Base-by-base conservation (phyloP, 2,113 vertebrate genomes). In the Caretta caretta region DNA sequence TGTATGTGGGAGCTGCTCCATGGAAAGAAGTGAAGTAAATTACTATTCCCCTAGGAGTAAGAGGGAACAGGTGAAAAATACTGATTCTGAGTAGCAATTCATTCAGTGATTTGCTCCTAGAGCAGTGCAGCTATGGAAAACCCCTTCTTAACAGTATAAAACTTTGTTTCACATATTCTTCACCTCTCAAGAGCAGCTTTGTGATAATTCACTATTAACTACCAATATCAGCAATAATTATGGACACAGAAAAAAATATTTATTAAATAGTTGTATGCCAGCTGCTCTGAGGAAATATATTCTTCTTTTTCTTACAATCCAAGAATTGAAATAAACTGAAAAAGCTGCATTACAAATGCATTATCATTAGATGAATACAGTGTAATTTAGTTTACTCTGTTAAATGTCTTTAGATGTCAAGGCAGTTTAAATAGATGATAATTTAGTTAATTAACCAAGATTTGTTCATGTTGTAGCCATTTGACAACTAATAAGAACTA, bases 391-490 rank as follows among this genome's bases (percentile, higher is more conserved):
- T 78, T 53, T 57, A 95, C 29, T 89, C 46, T 65, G 3, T 86
- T 96, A 89, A 94, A 87, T 80, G 46, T 57, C 17, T 13, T 92
- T 88, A 95, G 29, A 50, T 42, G 78, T 65, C 29, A 35, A 89
- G 29, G 72, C 65, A 90, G 79, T 84, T 94, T 51, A 24, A 89
- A 53, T 22, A 92, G 78, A 79, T 90, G 84, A 38, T 91, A 48
- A 92, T 92, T 85, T 88, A 92, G 35, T 85, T 95, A 90, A 94
- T 91, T 95, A 91, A 95, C 84, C 48, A 83, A 91, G 78, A 24
- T 17, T 90, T 75, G 29, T 83, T 24, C 4, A 29, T 29, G 78
- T 59, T 85, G 50, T 56, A 82, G 25, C 13, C 62, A 69, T 88
- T 95, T 93, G 91, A 83, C 38, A 35, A 8, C 42, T 62, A 50